Evolutionary conservation across 2,888 invertebrate genomes (phyloP).

Genomic region (Trichacis sp.): DNA sequence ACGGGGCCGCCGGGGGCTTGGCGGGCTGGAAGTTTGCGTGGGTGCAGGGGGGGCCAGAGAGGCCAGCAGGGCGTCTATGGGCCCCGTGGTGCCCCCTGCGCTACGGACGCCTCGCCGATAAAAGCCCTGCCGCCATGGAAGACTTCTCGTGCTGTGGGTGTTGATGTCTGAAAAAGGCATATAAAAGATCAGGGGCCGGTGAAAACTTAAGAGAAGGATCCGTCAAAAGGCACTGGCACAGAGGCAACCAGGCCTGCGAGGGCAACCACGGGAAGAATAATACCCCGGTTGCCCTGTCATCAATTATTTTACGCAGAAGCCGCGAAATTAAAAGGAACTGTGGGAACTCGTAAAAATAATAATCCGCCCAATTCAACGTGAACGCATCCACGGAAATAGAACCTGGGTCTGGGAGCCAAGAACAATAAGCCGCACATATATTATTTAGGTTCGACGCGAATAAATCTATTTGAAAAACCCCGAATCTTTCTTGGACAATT

Average conservation of each 20-base stretch:
- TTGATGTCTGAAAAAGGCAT: slow-evolving; percentile 43
- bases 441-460: too few relatives aligned
- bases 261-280: slow-evolving; percentile 52
- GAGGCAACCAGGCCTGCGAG: too few relatives aligned
- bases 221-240: slow-evolving; percentile 39
- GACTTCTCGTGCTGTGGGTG: slow-evolving; percentile 47
- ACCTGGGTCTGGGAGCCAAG: too few relatives aligned
- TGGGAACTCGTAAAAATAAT: slow-evolving; percentile 16
- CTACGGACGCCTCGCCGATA: slow-evolving; percentile 54
- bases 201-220: slow-evolving; percentile 13
- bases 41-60: too few relatives aligned
- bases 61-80: too few relatives aligned
- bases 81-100: too few relatives aligned
- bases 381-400: slow-evolving; percentile 19
- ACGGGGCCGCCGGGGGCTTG: too few relatives aligned
- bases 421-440: too few relatives aligned
- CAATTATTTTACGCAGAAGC: slow-evolving; percentile 49
- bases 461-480: too few relatives aligned
- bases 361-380: slow-evolving; percentile 12
- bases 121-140: too few relatives aligned
- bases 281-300: slow-evolving; percentile 51
- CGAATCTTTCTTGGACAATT: slow-evolving; percentile 4
- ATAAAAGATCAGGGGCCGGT: too few relatives aligned
- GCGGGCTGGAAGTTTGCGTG: too few relatives aligned
- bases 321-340: slow-evolving; percentile 47